Base-by-base conservation (phyloP, 2,888 invertebrate genomes). In the Dimorphilus gyrociliatus region DNA sequence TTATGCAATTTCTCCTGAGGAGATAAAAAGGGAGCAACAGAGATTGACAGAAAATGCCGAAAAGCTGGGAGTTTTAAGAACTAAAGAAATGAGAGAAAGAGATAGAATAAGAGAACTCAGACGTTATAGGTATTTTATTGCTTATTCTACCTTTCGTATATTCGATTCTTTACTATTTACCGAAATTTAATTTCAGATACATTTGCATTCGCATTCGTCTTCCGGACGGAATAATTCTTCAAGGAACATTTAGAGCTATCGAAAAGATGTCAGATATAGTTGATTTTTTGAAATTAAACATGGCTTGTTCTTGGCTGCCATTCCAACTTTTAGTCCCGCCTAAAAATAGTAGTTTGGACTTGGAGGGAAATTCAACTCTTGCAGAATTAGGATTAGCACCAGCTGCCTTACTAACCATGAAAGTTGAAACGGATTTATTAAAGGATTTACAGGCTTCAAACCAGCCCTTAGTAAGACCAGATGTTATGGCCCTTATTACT, bases 41-140 rank as follows among this genome's bases (percentile, higher is more conserved):
- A 32, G 50, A 8, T 39, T 48, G 29, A 53, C 71, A 12, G 81
- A 84, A 58, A 73, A 74, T 2, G 70, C 78, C 21, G 86, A 86
- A 53, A 76, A 71, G 48, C 73, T 76, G 50, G 74, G 81, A 54
- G 76, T 81, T 67, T 65, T 94, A 5, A 70, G 84, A 47, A 92
- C 92, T 0, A 86, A 85, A 59, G 86, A 85, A 2, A 92, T 92
- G 86, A 66, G 88, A 15, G 86, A 90, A 52, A 78, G 79, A 40
- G 85, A 90, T 38, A 82, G 82, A 51, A 62, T 75, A 36, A 66
- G 78, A 29, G 79, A 78, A 50, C 70, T 79, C 55, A 70, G 78
- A 32, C 77, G 77, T 17, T 60, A 60, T 33, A 41, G 55, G 3
- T n/a, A n/a, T n/a, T n/a, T n/a, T n/a, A n/a, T n/a, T n/a, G n/a